Base-by-base conservation (phyloP, 2,797 vertebrate species). In the Glyptemys insculpta region DNA sequence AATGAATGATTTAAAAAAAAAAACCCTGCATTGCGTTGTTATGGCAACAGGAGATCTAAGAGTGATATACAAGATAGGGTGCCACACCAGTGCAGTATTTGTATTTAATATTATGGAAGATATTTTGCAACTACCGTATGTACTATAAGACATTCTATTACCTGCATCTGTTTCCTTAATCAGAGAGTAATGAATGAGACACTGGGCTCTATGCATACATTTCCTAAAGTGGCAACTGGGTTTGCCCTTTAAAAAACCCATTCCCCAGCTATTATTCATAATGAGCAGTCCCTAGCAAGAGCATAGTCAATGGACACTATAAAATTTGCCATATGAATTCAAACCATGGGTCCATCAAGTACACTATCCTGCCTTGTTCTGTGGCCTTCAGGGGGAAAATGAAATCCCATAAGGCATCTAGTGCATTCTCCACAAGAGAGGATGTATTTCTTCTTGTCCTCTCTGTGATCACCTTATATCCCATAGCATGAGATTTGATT, bases 31-130 rank as follows among this genome's bases (percentile, higher is more conserved):
- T 90, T 95, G 86, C 96, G 93, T 97, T 88, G 96, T 97, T 98
- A 98, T 96, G 83, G 95, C 83, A 97, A 97, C 92, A 90, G 88
- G 90, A 93, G 44, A 95, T 92, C 85, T 62, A 81, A 95, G 95
- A 96, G 52, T 90, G 82, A 90, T 44, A 89, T 57, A 91, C 52
- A 91, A 96, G 80, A 85, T 57, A 68, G 41, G 72, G 80, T 53
- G 85, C 54, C 68, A 96, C 44, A 91, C 87, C 95, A 90, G 81
- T 31, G 15, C 2, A 89, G 80, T 62, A 14, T 86, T 96, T 81
- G 87, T 88, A 78, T 93, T 52, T 96, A 88, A 86, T 83, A 83
- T 89, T 27, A 18, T 49, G 65, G 81, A 91, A 94, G 89, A 89
- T 9, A 11, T 94, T 96, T 88, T 92, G 87, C 65, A 65, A 47